Evolutionary conservation across 2,113 vertebrate genomes (phyloP).

Genomic region (Emydocephalus ijimae): DNA sequence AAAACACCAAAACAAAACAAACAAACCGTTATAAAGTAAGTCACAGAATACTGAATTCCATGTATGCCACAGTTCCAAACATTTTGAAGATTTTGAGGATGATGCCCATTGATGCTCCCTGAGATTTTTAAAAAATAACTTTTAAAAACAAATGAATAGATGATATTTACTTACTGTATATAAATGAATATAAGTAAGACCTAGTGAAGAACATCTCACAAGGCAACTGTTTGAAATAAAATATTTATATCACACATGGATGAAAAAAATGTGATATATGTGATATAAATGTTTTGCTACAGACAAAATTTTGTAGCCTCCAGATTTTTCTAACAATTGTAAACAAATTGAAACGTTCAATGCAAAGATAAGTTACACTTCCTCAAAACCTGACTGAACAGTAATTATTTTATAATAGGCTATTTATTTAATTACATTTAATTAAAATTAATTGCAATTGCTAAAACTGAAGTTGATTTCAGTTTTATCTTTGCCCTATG

Average conservation of each 20-base stretch:
- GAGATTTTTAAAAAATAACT: constrained; percentile 29
- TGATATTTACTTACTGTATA: not conserved
- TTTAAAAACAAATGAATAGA: not conserved
- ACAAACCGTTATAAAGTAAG: not conserved
- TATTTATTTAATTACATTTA: not conserved
- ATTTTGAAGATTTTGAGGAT: constrained; percentile 45
- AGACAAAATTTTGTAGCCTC: not conserved
- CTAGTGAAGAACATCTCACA: not conserved
- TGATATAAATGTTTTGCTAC: not conserved
- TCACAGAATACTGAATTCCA: constrained; percentile 44
- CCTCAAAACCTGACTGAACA: not conserved
- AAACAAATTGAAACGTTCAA: not conserved
- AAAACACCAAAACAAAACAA: not conserved
- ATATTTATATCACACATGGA: not conserved
- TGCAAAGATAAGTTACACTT: not conserved
- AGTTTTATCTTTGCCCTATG: not conserved
- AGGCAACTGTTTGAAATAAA: not conserved
- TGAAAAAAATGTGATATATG: not conserved
- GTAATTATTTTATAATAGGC: not conserved
- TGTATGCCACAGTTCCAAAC: constrained; percentile 36
- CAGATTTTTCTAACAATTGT: not conserved
- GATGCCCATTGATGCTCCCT: constrained; percentile 49
- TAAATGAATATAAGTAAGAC: not conserved
- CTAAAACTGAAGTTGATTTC: not conserved
- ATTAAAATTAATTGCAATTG: not conserved